Conservation (phyloP, 2,113 vertebrate species). For the Myrmecophaga tridactyla region DNA sequence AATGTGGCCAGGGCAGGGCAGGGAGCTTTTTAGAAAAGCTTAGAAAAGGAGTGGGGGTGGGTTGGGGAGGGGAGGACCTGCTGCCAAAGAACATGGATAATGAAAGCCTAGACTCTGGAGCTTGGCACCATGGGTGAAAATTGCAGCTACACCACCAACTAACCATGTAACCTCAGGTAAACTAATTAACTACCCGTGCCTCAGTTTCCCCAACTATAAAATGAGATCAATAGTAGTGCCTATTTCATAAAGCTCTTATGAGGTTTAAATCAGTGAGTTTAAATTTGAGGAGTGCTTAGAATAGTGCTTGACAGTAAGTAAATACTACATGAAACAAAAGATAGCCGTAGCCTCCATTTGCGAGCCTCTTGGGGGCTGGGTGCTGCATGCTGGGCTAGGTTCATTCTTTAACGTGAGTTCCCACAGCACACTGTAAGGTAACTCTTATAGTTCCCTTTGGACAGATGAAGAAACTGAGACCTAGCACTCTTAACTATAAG, state of each 20-base stretch:
- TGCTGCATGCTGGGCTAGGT: background rate
- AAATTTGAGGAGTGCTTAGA: conserved; percentile 15
- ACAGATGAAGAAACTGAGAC: background rate
- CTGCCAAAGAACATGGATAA: background rate
- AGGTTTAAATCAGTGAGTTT: background rate
- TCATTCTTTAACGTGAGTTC: background rate
- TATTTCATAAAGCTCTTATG: background rate
- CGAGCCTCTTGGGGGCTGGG: background rate
- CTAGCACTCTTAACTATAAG: background rate
- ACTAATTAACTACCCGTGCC: background rate
- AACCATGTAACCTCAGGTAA: background rate
- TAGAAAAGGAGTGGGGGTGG: background rate
- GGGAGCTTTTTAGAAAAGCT: background rate
- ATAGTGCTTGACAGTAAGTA: background rate
- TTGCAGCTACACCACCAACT: background rate
- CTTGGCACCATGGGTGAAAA: background rate
- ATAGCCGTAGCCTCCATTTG: background rate
- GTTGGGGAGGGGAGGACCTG: background rate
- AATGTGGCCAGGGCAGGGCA: too few species aligned
- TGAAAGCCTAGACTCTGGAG: background rate
- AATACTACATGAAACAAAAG: background rate
- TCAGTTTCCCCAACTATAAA: background rate
- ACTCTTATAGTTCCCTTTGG: background rate
- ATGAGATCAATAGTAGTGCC: background rate
- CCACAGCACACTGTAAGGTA: background rate